These are phyloP conservation scores for Plecturocebus donacophilus DNA, from an alignment of 2,113 vertebrate species.

Conservation along the genomic window DNA sequence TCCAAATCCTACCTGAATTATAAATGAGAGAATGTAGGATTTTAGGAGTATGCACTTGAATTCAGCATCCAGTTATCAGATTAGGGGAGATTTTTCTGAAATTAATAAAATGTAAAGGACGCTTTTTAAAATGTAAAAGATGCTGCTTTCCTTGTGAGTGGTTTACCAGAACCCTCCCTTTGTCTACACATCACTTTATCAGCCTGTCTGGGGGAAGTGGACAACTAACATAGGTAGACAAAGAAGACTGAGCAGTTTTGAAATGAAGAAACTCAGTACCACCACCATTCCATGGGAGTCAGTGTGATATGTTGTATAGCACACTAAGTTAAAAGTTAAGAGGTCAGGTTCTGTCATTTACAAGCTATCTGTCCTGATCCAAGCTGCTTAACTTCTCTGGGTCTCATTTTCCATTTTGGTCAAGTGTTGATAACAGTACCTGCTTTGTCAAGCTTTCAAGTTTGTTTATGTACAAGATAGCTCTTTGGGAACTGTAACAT, in stretches of 20 bases:
- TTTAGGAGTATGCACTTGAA: neutral
- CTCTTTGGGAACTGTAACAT: neutral
- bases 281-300: neutral
- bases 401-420: slow-evolving; percentile 10
- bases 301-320: neutral
- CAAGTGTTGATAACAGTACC: neutral
- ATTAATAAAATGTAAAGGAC: slow-evolving; percentile 16
- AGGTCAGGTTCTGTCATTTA: neutral
- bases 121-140: too few relatives aligned
- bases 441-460: neutral
- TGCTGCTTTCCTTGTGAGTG: neutral
- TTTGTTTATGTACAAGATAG: neutral
- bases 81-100: neutral
- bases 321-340: neutral
- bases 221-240: neutral
- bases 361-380: neutral
- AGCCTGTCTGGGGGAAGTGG: neutral
- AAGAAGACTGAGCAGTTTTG: neutral
- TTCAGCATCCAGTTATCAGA: neutral
- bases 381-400: neutral
- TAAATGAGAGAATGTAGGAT: slow-evolving; percentile 7
- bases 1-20: slow-evolving; percentile 59
- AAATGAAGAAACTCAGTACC: neutral
- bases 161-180: neutral
- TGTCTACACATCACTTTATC: neutral